Base-by-base conservation (phyloP, 2,888 invertebrate species). In the Epistrophe eligans region DNA sequence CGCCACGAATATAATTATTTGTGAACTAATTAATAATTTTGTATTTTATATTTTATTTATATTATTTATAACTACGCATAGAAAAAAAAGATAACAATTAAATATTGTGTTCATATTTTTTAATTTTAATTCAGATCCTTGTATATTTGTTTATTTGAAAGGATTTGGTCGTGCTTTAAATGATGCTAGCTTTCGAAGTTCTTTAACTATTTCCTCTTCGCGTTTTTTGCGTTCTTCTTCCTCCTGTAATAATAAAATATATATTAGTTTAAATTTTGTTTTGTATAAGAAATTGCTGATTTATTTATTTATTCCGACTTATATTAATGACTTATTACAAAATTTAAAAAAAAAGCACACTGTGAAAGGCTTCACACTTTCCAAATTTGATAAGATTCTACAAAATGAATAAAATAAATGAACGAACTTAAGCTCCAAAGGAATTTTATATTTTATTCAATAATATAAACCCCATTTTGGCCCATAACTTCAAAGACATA, bases 121-220 rank as follows among this genome's bases (percentile, higher is more conserved):
- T 0, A 35, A 17, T 15, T 24, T 28, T 50, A 48, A 64, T 32
- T 64, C 60, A 55, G 79, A 84, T 82, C 79, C 84, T 77, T 81
- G 64, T 48, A 35, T 58, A 19, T 72, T 77, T 81, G 57, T 80
- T 88, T 90, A 90, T 89, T 92, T 92, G 87, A 92, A 92, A 52
- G 92, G 92, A 89, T 92, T 93, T 89, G 91, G 92, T 89, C 91
- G 91, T 76, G 93, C 93, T 90, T 93, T 92, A 79, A 92, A 92
- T 79, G 90, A 89, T 79, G 91, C 89, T 83, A 89, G 89, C 87
- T 92, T 92, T 80, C 92, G 90, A 88, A 93, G 72, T 89, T 92
- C 90, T 88, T 90, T 91, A 48, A 90, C 87, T 72, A 90, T 84
- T 83, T 90, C 90, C 84, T 91, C 89, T 87, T 93, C 92, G 32